Evolutionary conservation across 2,113 vertebrate genomes (phyloP), one percentile per base, ranked within the genome.

Genomic region (Eubucco bourcierii): DNA sequence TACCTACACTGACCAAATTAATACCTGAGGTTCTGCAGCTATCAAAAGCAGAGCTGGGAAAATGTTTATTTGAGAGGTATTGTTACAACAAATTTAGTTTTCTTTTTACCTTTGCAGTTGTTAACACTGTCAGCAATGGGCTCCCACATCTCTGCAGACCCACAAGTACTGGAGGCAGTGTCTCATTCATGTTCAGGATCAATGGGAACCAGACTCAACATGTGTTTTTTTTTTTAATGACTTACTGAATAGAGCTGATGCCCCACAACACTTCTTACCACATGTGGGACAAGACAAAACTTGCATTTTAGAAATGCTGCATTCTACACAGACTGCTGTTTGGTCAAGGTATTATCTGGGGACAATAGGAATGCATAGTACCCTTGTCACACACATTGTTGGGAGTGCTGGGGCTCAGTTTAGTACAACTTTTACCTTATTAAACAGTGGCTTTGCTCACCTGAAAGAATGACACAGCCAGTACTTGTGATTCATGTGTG

Each of bases 1-100:
- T 89, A 84, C 65, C 91, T 74, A 46, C 50, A 14, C 47, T 68
- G 82, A 34, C 72, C 82, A 92, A 92, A 94, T 83, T 64, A 94
- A 87, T 83, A 92, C 65, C 70, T 29, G 84, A 78, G 53, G 61
- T 93, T 87, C 68, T 87, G 68, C 79, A 90, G n/a, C 27, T 59
- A 67, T 11, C 84, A 61, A 58, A 34, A 89, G 76, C 20, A 79
- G 82, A 64, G 29, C 31, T 72, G 37, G 55, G 70, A 4, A 90
- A 72, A 53, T 34, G 8, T 46, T 82, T 28, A 73, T 39, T 61
- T 50, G 87, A 88, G 65, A 47, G 24, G 39, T 50, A 79, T 23
- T 23, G 29, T 53, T 66, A 90, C 27, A 65, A 39, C 24, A 34
- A 64, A 55, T 33, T 65, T 58, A 9, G 70, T 83, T 63, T 64